Evolutionary conservation across 2,113 vertebrate genomes (phyloP).

Genomic region (Tonatia bakeri): DNA sequence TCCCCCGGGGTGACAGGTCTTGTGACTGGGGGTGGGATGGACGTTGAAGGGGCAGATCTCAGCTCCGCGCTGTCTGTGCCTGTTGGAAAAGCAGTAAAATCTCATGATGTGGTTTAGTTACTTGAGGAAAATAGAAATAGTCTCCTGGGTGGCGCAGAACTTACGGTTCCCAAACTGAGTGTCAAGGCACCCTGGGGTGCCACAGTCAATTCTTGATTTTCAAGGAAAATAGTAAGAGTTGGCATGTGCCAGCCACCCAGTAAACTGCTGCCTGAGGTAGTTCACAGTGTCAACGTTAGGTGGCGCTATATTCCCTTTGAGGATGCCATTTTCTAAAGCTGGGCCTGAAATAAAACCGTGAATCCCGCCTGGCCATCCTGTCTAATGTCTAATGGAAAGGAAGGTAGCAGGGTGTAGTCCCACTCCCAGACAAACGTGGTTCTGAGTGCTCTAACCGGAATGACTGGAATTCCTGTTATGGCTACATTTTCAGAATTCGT

Average conservation of each 20-base stretch:
- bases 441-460: background rate
- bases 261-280: background rate
- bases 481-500: background rate
- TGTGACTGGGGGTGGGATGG: background rate
- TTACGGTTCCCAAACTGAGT: slow-evolving; percentile 34
- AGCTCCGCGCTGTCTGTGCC: background rate
- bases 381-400: background rate
- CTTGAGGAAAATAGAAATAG: background rate
- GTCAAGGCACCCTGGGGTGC: background rate
- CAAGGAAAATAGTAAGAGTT: background rate
- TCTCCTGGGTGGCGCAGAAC: background rate
- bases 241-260: background rate
- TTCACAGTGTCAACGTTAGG: slow-evolving; percentile 69
- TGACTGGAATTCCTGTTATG: background rate
- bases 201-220: background rate
- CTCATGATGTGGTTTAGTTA: background rate
- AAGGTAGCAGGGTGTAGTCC: background rate
- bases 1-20: background rate
- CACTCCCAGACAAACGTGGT: background rate
- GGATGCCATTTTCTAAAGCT: slow-evolving; percentile 51
- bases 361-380: background rate
- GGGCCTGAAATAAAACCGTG: background rate
- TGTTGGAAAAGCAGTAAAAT: background rate
- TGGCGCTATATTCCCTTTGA: slow-evolving; percentile 71
- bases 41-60: background rate